Base-by-base conservation (phyloP, 2,113 vertebrate species). In the Sciurus niger region DNA sequence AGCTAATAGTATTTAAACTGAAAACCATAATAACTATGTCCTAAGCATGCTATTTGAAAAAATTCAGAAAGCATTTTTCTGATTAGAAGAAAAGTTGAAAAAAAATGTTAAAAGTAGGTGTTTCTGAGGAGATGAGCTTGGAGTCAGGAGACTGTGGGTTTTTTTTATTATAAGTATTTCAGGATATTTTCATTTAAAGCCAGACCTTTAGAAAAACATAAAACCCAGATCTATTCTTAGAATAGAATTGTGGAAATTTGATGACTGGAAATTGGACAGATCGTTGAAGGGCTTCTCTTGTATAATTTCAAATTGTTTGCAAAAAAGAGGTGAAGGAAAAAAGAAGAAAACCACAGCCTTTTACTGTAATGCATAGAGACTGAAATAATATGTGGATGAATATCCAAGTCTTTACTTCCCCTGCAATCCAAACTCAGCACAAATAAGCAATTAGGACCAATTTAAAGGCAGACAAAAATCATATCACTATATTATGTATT, bases 101-200 rank as follows among this genome's bases (percentile, higher is more conserved):
- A 82, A 30, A 90, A 65, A 46, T 76, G 55, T 77, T 60, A 84
- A 92, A 87, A 94, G 30, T 65, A 76, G 10, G 60, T 73, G 3
- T 48, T 76, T 85, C 53, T 51, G 37, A 34, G 48, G 12, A 94
- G 48, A 25, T 63, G 51, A 85, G 73, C 22, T 65, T 78, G 30
- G 65, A 67, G 32, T 13, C 20, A 43, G n/a, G 74, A 95, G 70
- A 60, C 53, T 92, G 37, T 13, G 24, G 5, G 4, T 40, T 40
- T 55, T 67, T 85, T 70, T 46, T 78, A 37, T 78, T 77, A 84
- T 34, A 87, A 90, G 63, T 34, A 22, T 96, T 90, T 87, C 8
- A 25, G 60, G n/a, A 96, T 82, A 91, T 77, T 89, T 80, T 96
- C 37, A 85, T 86, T 83, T 96, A 91, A 96, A 93, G 46, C 60